A percentile compares a stretch with the other conserved stretches of the same genome.
Conservation (phyloP, 2,113 vertebrate genomes). For the Petrocephalus microphthalmus region DNA sequence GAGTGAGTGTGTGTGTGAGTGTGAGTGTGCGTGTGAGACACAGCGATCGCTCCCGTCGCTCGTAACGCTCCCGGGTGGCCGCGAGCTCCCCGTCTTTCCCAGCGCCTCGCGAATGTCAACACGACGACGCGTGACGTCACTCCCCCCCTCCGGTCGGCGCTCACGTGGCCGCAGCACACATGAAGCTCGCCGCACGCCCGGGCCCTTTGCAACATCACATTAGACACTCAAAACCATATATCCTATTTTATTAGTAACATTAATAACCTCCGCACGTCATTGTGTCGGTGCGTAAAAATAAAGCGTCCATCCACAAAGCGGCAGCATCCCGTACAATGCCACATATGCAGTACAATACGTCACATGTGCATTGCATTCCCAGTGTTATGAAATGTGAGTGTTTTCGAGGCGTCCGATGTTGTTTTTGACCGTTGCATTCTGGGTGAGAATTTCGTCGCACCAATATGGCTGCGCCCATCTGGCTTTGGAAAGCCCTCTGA, state of each 20-base stretch:
- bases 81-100: background rate
- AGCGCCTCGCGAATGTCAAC: background rate
- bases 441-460: constrained; percentile 30
- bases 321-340: background rate
- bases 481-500: constrained; percentile 34
- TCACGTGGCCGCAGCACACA: background rate
- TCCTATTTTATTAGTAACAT: background rate
- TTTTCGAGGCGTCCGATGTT: background rate
- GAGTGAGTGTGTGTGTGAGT: background rate
- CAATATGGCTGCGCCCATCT: constrained; percentile 52
- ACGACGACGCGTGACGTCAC: background rate
- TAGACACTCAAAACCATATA: background rate
- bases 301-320: background rate
- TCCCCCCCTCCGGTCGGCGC: background rate
- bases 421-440: constrained; percentile 36
- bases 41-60: too few species aligned
- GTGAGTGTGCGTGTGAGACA: background rate
- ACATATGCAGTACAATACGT: background rate
- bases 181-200: background rate
- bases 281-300: background rate
- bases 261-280: background rate
- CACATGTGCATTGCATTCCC: background rate
- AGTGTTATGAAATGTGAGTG: background rate
- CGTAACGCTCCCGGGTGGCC: background rate
- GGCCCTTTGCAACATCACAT: background rate